phyloP scores from a whole-genome alignment of 2,113 vertebrate genomes.

The Hystrix brachyura region DNA sequence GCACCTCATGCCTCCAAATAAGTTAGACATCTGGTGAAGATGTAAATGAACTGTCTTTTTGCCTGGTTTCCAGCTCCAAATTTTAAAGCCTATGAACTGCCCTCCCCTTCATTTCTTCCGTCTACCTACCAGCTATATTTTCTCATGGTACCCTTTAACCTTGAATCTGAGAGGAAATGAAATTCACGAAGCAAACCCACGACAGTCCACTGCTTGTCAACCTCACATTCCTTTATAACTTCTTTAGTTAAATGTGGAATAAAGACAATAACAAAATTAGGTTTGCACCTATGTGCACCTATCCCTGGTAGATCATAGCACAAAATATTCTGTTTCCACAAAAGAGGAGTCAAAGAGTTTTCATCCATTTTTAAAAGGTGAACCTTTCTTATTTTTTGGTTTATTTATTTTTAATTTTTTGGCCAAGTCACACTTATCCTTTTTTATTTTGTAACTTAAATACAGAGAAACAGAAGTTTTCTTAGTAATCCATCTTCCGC shows the following conservation, averaged over 20 bases:
- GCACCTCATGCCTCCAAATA: background rate
- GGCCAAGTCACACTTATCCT: background rate
- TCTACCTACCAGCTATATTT: background rate
- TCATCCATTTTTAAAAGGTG: background rate
- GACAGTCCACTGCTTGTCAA: background rate
- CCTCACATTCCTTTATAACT: rapidly evolving
- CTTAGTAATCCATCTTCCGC: background rate
- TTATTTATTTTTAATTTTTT: background rate
- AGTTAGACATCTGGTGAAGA: rapidly evolving
- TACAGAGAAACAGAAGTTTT: background rate
- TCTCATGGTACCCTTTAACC: background rate
- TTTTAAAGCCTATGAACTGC: background rate
- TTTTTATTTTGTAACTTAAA: background rate
- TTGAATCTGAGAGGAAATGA: background rate
- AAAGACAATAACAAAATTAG: background rate
- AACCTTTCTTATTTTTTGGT: background rate
- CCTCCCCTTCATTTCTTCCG: background rate
- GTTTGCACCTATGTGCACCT: background rate
- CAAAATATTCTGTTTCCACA: background rate
- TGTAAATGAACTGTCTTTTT: background rate
- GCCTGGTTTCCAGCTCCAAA: background rate
- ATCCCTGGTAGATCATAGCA: background rate
- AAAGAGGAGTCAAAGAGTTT: background rate
- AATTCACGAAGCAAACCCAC: background rate
- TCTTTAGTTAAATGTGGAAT: background rate